phyloP scores from a whole-genome alignment of 2,888 invertebrate genomes.

The Choristoneura rosaceana region DNA sequence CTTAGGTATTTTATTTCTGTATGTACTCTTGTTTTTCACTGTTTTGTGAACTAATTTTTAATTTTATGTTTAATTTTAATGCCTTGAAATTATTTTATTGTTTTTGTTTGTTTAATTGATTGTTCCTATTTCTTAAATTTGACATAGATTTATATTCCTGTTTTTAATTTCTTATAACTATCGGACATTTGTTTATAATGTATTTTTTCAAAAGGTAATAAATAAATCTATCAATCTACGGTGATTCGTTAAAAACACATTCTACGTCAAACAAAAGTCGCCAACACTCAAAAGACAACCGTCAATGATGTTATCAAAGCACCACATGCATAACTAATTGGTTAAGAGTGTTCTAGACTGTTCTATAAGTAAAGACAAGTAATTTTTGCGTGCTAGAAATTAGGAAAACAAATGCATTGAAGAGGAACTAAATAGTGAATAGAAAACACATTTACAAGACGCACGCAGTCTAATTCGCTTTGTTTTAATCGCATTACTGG shows the following conservation, averaged over 20 bases:
- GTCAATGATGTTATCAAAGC: neutral
- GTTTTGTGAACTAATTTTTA: no score
- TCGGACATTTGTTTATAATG: no score
- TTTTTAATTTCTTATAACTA: no score
- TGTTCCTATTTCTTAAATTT: no score
- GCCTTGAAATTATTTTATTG: no score
- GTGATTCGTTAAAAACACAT: neutral
- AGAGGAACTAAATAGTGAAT: conserved; percentile 28
- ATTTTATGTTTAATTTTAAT: no score
- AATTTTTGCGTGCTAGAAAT: conserved; percentile 6
- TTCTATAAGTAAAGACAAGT: neutral
- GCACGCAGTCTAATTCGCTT: conserved; percentile 1
- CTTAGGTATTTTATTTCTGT: no score
- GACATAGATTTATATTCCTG: no score
- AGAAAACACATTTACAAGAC: conserved; percentile 31
- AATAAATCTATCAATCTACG: neutral
- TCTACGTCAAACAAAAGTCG: neutral
- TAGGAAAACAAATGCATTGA: conserved; percentile 22
- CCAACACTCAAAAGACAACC: neutral
- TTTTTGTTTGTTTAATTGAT: no score
- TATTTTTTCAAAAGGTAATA: no score
- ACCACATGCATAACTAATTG: neutral
- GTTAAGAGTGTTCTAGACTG: neutral
- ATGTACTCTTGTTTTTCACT: no score
- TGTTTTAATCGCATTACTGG: conserved; percentile 15